Conservation (phyloP, 2,113 vertebrate genomes). For the Cheilinus undulatus region DNA sequence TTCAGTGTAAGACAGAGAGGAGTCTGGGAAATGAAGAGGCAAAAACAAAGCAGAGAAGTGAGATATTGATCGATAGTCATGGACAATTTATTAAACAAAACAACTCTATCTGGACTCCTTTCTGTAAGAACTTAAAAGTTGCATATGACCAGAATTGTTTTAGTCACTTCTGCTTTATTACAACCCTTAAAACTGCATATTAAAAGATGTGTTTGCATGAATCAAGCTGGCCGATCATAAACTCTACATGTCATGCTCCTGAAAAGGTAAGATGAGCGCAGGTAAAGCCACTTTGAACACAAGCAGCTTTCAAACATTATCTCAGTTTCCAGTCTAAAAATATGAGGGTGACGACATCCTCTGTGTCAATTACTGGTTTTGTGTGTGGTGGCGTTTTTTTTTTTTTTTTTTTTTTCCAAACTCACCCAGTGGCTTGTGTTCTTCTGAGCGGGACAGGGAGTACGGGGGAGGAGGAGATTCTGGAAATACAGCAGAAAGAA, state of each 20-base stretch:
- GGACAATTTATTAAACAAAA: no score
- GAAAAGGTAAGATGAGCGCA: constrained; percentile 10
- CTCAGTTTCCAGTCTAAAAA: constrained; percentile 58
- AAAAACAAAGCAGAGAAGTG: constrained; percentile 8
- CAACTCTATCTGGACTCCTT: no score
- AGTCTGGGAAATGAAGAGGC: constrained; percentile 79
- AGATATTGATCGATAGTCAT: not conserved
- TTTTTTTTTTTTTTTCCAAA: constrained; percentile 48
- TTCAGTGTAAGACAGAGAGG: constrained; percentile 97
- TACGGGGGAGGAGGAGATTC: constrained; percentile 97
- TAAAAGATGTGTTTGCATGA: not conserved
- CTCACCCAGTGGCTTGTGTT: constrained; percentile 97
- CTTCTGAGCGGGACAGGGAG: constrained; percentile 90
- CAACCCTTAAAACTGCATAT: not conserved
- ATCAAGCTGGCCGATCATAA: not conserved
- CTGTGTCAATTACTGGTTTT: constrained; percentile 49
- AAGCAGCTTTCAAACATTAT: constrained; percentile 30
- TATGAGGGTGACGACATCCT: constrained; percentile 39
- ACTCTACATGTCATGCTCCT: constrained; percentile 5
- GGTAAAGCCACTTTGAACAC: constrained; percentile 5
- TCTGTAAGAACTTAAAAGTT: no score
- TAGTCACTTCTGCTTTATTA: not conserved
- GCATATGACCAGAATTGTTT: no score
- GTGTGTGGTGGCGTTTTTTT: not conserved
- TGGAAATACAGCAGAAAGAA: constrained; percentile 79